Evolutionary conservation across 2,113 vertebrate species (phyloP).

Genomic region (Malurus cyaneus): DNA sequence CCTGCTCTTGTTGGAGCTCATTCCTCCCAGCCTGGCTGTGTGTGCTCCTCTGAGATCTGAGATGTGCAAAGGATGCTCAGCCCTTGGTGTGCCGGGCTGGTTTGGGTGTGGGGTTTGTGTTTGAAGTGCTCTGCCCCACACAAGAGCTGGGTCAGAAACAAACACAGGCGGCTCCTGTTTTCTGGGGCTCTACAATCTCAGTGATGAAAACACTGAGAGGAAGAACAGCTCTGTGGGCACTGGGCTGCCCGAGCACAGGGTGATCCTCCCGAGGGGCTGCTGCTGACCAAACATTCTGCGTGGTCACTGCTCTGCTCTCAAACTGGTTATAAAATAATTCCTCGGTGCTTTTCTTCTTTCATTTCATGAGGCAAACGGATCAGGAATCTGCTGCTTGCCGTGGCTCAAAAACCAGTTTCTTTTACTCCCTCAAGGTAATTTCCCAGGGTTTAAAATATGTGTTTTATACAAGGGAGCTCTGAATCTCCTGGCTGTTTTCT

Average conservation of each 20-base stretch:
- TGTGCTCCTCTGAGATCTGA: background rate
- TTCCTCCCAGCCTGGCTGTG: accelerated
- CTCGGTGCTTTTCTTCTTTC: background rate
- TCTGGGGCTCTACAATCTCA: background rate
- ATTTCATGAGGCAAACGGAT: background rate
- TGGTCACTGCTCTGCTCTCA: background rate
- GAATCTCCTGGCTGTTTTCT: background rate
- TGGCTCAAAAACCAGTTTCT: background rate
- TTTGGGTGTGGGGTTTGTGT: background rate
- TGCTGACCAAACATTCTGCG: background rate
- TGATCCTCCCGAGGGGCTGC: background rate
- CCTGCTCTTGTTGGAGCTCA: background rate
- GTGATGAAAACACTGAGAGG: background rate
- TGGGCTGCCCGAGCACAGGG: background rate
- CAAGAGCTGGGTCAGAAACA: background rate
- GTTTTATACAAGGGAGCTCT: background rate
- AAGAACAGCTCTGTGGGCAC: background rate
- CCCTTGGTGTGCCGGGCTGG: background rate
- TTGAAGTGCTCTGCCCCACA: background rate
- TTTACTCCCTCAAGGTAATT: background rate
- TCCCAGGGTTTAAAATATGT: background rate
- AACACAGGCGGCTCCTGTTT: background rate
- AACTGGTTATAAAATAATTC: background rate
- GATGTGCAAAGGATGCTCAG: background rate
- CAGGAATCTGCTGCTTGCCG: background rate